These are phyloP conservation scores for Acanthurus leucopareius DNA, from an alignment of 2,797 vertebrate species.

Conservation along the genomic window DNA sequence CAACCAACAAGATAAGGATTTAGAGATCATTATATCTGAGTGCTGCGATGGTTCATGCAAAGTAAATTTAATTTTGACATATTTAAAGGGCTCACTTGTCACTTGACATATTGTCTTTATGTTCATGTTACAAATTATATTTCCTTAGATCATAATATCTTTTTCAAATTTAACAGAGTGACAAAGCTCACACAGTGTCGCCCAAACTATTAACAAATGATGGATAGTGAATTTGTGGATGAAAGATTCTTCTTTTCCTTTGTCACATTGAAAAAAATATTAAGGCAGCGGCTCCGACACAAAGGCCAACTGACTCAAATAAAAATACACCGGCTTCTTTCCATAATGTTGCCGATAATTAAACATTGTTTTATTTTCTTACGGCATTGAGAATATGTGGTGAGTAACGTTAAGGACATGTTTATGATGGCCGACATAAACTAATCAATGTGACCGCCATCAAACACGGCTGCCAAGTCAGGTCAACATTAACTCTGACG, in stretches of 20 bases:
- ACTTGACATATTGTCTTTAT: background rate
- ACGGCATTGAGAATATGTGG: background rate
- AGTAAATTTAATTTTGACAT: too few species aligned
- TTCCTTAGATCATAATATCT: too few species aligned
- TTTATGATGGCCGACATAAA: background rate
- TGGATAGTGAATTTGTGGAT: too few species aligned
- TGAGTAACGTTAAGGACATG: background rate
- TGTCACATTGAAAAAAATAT: too few species aligned
- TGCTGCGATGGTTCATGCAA: too few species aligned
- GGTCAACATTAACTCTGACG: background rate
- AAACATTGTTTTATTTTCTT: background rate
- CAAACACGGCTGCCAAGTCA: conserved; percentile 21
- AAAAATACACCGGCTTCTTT: background rate
- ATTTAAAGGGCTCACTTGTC: too few species aligned
- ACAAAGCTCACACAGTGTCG: too few species aligned
- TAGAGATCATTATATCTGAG: background rate
- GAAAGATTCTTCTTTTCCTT: too few species aligned
- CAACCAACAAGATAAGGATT: background rate
- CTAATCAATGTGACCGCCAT: conserved; percentile 6
- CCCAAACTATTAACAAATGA: too few species aligned
- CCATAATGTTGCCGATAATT: background rate
- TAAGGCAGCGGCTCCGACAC: too few species aligned
- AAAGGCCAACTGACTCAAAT: background rate
- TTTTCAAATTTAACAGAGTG: too few species aligned
- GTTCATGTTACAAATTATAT: background rate